A percentile compares a stretch with the other conserved stretches of the same genome.
Evolutionary conservation across 2,888 invertebrate species (phyloP).

Genomic region (Drosophila paranaensis): DNA sequence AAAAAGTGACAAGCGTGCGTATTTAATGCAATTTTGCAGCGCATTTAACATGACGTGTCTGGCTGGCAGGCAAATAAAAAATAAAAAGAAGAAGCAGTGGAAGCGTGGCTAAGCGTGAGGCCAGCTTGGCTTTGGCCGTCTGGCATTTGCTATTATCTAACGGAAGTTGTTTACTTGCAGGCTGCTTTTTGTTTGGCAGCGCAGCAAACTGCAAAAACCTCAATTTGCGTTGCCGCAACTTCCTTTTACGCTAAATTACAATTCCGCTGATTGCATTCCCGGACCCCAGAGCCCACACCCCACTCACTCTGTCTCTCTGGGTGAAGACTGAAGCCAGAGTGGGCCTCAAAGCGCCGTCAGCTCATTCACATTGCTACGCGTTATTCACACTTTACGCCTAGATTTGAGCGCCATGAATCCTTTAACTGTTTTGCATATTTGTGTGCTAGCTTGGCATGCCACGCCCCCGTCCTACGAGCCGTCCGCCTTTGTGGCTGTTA

Average conservation of each 20-base stretch:
- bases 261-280: conserved; percentile 84
- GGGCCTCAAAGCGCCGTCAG: conserved; percentile 63
- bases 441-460: conserved; percentile 49
- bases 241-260: conserved; percentile 83
- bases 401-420: conserved; percentile 77
- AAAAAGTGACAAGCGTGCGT: conserved; percentile 84
- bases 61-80: conserved; percentile 11
- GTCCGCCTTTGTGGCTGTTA: conserved; percentile 5
- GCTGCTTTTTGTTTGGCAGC: conserved; percentile 45
- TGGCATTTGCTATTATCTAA: conserved; percentile 70
- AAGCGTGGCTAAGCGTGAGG: conserved; percentile 9
- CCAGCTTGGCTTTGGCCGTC: conserved; percentile 44
- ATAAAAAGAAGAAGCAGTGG: neutral
- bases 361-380: conserved; percentile 74
- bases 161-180: conserved; percentile 76
- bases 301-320: neutral
- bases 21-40: conserved; percentile 85
- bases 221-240: conserved; percentile 72
- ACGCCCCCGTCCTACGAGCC: neutral
- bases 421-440: conserved; percentile 79
- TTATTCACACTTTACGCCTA: conserved; percentile 80
- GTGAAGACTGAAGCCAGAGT: conserved; percentile 17
- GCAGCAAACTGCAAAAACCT: conserved; percentile 52
- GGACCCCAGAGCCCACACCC: conserved; percentile 12
- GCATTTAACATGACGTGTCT: conserved; percentile 82